phyloP scores from a whole-genome alignment of 2,113 vertebrate species.

The Drymodes brunneopygia region DNA sequence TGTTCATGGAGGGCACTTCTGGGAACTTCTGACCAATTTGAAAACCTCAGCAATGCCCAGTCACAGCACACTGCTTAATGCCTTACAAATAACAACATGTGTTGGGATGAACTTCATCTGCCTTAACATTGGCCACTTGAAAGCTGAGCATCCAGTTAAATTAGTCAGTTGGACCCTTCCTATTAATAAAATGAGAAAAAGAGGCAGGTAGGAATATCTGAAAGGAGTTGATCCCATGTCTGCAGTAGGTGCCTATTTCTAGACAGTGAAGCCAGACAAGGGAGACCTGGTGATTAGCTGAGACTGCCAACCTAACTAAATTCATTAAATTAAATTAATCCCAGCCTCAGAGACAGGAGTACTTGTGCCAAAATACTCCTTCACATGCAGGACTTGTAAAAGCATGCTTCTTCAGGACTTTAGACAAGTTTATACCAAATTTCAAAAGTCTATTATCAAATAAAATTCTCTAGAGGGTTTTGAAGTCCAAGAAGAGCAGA shows the following conservation, averaged over 20 bases:
- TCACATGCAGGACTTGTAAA: not conserved
- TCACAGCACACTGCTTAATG: not conserved
- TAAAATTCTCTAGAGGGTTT: not conserved
- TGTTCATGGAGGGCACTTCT: not conserved
- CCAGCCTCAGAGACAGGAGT: not conserved
- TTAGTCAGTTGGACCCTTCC: not conserved
- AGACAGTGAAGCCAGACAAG: not conserved
- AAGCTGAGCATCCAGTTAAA: not conserved
- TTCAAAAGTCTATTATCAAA: constrained; percentile 1
- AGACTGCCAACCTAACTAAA: not conserved
- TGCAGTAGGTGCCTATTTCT: not conserved
- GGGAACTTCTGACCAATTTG: not conserved
- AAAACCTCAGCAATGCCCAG: not conserved
- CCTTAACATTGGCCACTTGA: not conserved
- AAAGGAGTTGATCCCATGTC: not conserved
- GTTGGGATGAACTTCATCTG: not conserved
- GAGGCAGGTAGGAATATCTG: not conserved
- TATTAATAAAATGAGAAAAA: not conserved
- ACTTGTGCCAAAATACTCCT: not conserved
- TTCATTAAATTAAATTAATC: not conserved
- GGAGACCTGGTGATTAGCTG: not conserved
- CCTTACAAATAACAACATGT: not conserved
- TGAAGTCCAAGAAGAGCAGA: not conserved
- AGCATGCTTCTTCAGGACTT: not conserved
- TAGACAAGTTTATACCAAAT: not conserved